A percentile compares a stretch with the other conserved stretches of the same genome.
Evolutionary conservation across 2,888 invertebrate genomes (phyloP).

Genomic region (Clanis bilineata): DNA sequence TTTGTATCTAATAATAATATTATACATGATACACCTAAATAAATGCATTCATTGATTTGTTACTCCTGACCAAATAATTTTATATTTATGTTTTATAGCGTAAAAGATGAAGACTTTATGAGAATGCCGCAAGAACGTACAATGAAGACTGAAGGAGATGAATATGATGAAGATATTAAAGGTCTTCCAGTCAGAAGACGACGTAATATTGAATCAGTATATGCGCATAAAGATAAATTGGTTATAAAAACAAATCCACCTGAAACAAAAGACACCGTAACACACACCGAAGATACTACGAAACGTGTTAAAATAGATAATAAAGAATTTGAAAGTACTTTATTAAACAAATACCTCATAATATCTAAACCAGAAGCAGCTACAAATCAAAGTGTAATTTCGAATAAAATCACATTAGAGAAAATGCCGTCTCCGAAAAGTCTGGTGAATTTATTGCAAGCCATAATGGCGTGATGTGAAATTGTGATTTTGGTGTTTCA

Average conservation of each 20-base stretch:
- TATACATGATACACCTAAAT: neutral
- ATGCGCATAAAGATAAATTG: neutral
- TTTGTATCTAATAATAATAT: too few relatives aligned
- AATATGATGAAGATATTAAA: slow-evolving; percentile 61
- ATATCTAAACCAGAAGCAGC: neutral
- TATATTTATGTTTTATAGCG: neutral
- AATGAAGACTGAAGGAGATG: slow-evolving; percentile 42
- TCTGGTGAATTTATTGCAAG: neutral
- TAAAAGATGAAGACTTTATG: slow-evolving; percentile 12
- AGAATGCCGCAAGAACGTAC: slow-evolving; percentile 18
- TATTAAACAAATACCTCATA: neutral
- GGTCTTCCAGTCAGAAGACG: slow-evolving; percentile 57
- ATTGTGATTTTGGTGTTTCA: neutral
- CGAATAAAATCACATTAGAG: neutral
- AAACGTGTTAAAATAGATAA: neutral
- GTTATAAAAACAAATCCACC: neutral
- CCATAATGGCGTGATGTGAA: neutral
- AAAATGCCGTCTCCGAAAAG: neutral
- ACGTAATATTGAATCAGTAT: slow-evolving; percentile 30
- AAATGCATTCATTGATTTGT: neutral
- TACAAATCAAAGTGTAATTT: neutral
- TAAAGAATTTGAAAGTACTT: neutral
- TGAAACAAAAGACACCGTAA: neutral
- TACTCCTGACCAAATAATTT: neutral
- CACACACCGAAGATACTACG: neutral